These are phyloP conservation scores for Phragmatobia fuliginosa DNA, from an alignment of 2,888 invertebrate genomes.

Conservation along the genomic window DNA sequence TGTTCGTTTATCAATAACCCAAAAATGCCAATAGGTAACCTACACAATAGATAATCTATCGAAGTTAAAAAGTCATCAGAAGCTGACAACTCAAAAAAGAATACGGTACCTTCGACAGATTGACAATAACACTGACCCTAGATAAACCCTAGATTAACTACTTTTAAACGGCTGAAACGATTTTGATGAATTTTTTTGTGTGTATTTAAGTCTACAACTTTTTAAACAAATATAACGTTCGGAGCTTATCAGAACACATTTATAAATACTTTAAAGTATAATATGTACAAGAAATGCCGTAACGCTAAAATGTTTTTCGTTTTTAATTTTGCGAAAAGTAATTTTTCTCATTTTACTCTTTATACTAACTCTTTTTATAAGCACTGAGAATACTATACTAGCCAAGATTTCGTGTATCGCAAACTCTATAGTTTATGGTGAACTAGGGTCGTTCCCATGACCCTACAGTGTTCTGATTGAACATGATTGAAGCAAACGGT, in stretches of 20 bases:
- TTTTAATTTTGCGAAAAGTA: no score
- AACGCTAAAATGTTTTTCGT: no score
- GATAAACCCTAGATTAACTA: no score
- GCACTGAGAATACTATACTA: not conserved
- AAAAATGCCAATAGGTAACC: not conserved
- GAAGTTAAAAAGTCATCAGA: not conserved
- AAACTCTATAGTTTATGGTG: conserved; percentile 8
- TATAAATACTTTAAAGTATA: no score
- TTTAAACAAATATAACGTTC: no score
- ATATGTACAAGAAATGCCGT: no score
- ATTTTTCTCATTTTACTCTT: no score
- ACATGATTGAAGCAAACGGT: conserved; percentile 43
- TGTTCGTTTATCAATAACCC: not conserved
- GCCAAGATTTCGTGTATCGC: not conserved
- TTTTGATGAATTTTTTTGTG: no score
- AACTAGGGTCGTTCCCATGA: conserved; percentile 18
- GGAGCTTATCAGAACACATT: no score
- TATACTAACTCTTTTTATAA: no score
- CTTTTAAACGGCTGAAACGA: no score
- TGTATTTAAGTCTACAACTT: no score
- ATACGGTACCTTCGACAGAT: not conserved
- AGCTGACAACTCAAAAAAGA: not conserved
- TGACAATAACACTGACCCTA: not conserved
- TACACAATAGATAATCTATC: not conserved
- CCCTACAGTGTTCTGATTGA: conserved; percentile 33